Conservation (phyloP, 92 coral and sea anemone genomes). For the Bergia puertoricense region DNA sequence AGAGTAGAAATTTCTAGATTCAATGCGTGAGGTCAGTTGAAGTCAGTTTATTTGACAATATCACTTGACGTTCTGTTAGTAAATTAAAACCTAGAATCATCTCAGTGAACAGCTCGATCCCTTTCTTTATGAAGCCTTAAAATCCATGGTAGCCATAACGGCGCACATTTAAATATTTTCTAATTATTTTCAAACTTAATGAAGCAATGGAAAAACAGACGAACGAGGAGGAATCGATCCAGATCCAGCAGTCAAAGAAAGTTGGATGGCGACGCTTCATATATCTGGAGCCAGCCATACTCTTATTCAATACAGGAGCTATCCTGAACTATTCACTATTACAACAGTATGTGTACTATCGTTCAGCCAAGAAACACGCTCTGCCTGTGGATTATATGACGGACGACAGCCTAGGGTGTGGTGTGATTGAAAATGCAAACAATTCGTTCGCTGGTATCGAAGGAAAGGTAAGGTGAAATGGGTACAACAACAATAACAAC, state of each 20-base stretch:
- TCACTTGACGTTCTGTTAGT: too few species aligned
- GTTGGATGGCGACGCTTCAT: slow-evolving; percentile 22
- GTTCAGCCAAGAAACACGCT: slow-evolving; percentile 54
- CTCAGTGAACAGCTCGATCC: too few species aligned
- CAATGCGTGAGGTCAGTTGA: too few species aligned
- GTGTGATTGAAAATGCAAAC: background rate
- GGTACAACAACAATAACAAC: too few species aligned
- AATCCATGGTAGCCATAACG: too few species aligned
- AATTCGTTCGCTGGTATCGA: background rate
- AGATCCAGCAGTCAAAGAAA: background rate
- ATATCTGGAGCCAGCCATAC: slow-evolving; percentile 7
- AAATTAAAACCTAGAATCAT: too few species aligned
- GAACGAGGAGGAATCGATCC: background rate
- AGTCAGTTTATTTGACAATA: too few species aligned
- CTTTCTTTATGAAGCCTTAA: too few species aligned
- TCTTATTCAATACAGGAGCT: slow-evolving; percentile 16
- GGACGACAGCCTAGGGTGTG: slow-evolving; percentile 16
- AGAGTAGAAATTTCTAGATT: too few species aligned
- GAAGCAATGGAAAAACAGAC: slow-evolving; percentile 10
- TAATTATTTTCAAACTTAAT: background rate
- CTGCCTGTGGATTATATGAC: slow-evolving; percentile 54
- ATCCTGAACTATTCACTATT: slow-evolving; percentile 59
- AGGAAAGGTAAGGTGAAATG: background rate
- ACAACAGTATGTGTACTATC: slow-evolving; percentile 59
- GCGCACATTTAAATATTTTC: too few species aligned